Conservation (phyloP, 2,113 vertebrate species). For the Cyanoramphus novaezelandiae region DNA sequence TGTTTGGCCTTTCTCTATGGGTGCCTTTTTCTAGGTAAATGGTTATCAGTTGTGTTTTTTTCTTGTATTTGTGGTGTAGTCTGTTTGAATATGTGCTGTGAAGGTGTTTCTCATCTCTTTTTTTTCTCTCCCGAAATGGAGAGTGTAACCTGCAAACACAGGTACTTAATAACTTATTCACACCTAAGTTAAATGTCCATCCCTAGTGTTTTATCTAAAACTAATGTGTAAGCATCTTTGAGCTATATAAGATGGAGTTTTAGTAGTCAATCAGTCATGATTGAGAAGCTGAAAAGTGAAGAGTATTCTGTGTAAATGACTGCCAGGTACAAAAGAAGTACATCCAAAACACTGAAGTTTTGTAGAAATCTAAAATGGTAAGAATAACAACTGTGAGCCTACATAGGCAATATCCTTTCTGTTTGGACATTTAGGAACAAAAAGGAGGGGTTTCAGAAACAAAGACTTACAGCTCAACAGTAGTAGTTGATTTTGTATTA, state of each 20-base stretch:
- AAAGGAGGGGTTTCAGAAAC: neutral
- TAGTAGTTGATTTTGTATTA: neutral
- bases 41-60: accelerated
- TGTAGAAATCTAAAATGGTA: neutral
- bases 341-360: neutral
- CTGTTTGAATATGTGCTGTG: neutral
- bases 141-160: neutral
- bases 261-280: accelerated
- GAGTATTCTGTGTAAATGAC: neutral
- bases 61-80: accelerated
- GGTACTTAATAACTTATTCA: accelerated
- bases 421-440: neutral
- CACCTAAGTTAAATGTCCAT: accelerated
- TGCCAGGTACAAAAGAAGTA: neutral
- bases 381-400: neutral
- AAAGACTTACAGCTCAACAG: accelerated
- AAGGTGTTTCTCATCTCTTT: neutral
- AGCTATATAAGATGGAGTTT: neutral
- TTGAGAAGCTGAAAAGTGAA: neutral
- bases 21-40: accelerated
- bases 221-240: accelerated
- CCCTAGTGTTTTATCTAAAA: neutral
- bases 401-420: neutral
- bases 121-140: accelerated
- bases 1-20: accelerated